Percentiles rank a stretch among this genome's conserved stretches.
phyloP scores from a whole-genome alignment of 2,113 vertebrate genomes.

The Pelobates fuscus region DNA sequence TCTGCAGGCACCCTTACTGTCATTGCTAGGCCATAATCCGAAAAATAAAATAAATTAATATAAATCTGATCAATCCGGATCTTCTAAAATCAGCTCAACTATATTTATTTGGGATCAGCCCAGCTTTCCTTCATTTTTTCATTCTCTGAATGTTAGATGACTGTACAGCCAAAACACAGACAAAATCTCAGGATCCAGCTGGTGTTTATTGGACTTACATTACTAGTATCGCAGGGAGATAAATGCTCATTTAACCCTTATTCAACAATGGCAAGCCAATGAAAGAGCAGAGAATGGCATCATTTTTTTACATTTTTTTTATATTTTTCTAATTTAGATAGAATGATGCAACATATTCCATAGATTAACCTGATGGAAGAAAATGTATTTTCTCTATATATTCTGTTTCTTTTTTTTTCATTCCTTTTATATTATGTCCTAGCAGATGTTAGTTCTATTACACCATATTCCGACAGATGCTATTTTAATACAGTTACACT shows the following conservation, averaged over 20 bases:
- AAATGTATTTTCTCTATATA: background rate
- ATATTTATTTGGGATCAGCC: slow-evolving; percentile 14
- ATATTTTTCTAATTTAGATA: background rate
- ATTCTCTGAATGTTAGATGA: slow-evolving; percentile 2
- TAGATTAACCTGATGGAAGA: background rate
- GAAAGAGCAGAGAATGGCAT: background rate
- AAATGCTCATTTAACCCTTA: slow-evolving; percentile 8
- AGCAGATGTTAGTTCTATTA: slow-evolving; percentile 34
- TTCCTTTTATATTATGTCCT: slow-evolving; percentile 20
- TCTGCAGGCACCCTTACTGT: background rate
- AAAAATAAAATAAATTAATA: too few relatives aligned
- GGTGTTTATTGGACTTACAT: slow-evolving; percentile 6
- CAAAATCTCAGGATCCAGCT: slow-evolving; percentile 13
- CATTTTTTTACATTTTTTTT: background rate
- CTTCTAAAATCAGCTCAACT: background rate
- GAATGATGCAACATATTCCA: background rate
- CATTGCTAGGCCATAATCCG: background rate
- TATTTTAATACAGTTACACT: slow-evolving; percentile 44
- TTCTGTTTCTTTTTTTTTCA: background rate
- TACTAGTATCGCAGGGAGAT: background rate
- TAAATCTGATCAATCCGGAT: too few relatives aligned
- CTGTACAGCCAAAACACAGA: background rate
- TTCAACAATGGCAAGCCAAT: background rate
- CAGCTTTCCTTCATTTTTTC: background rate
- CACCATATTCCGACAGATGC: slow-evolving; percentile 46